Percentiles rank a stretch among this genome's conserved stretches.
phyloP scores from a whole-genome alignment of 2,797 vertebrate species.

The Pampus argenteus region DNA sequence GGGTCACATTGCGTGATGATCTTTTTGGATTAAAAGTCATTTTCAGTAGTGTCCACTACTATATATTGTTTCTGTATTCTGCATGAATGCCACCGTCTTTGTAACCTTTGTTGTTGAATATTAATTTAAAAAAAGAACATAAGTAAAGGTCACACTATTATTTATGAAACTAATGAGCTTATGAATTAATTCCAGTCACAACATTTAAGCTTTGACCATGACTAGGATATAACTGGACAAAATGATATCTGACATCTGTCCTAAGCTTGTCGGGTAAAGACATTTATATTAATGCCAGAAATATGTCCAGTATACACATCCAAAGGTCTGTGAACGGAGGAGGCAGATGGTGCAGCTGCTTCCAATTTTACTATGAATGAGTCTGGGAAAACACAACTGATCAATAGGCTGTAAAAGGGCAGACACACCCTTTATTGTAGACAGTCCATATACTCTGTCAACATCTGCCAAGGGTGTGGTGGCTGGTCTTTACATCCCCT shows the following conservation, averaged over 20 bases:
- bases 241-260: constrained; percentile 25
- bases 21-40: constrained; percentile 14
- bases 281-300: constrained; percentile 41
- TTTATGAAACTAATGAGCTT: background rate
- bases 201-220: background rate
- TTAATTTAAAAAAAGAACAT: no score
- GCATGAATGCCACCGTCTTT: no score
- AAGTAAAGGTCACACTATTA: background rate
- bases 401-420: constrained; percentile 74
- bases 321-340: constrained; percentile 48
- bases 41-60: no score
- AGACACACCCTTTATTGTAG: constrained; percentile 68
- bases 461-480: constrained; percentile 78
- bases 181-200: background rate
- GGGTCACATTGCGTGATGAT: no score
- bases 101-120: background rate
- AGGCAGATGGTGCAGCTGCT: constrained; percentile 79
- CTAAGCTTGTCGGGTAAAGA: constrained; percentile 32
- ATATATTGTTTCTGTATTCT: no score
- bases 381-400: constrained; percentile 80
- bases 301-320: constrained; percentile 52
- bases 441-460: constrained; percentile 65
- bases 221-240: background rate
- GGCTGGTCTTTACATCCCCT: constrained; percentile 62
- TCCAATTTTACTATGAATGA: constrained; percentile 79